phyloP scores from a whole-genome alignment of 2,797 vertebrate genomes.

The Anguilla megastoma region DNA sequence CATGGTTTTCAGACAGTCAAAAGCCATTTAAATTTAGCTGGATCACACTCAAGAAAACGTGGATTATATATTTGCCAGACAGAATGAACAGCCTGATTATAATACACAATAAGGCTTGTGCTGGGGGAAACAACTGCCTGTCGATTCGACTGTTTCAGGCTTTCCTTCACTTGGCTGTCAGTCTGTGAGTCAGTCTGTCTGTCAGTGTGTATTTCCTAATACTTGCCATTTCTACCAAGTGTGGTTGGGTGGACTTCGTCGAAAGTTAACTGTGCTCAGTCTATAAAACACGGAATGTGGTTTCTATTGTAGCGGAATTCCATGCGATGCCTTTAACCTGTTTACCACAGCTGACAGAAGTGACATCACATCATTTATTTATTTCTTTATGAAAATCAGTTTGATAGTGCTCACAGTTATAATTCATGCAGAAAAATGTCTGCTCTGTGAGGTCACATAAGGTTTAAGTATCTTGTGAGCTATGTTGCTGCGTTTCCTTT shows the following conservation, averaged over 20 bases:
- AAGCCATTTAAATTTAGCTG: background rate
- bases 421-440: background rate
- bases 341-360: background rate
- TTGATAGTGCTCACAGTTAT: background rate
- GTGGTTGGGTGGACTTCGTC: background rate
- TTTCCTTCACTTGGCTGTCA: background rate
- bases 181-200: background rate
- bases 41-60: background rate
- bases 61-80: background rate
- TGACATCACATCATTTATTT: too few species aligned
- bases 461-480: background rate
- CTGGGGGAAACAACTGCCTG: background rate
- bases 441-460: background rate
- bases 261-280: constrained; percentile 6
- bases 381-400: background rate
- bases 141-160: background rate
- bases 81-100: background rate
- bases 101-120: background rate
- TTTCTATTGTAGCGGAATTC: background rate
- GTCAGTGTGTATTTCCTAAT: background rate
- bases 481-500: background rate
- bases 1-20: background rate
- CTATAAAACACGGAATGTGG: background rate
- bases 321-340: background rate
- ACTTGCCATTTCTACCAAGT: background rate